Conservation (phyloP, 2,888 invertebrate genomes). For the Rotaria sp. region DNA sequence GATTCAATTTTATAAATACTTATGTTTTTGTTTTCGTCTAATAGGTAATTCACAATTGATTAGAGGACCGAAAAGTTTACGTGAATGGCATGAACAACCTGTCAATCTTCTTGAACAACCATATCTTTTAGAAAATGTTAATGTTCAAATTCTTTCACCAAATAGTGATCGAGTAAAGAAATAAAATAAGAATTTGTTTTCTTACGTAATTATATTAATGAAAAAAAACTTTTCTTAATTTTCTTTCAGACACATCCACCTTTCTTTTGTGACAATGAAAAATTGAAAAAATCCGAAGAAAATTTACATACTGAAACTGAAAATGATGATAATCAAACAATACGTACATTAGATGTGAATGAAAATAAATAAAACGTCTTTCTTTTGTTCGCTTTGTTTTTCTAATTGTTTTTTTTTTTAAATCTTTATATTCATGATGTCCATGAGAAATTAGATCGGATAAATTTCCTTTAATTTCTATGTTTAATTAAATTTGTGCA, state of each 20-base stretch:
- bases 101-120: neutral
- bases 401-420: neutral
- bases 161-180: conserved; percentile 15
- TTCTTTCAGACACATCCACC: neutral
- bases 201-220: too few species aligned
- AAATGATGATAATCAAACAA: neutral
- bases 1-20: too few species aligned
- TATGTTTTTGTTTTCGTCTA: neutral
- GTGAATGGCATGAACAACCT: neutral
- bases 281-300: neutral
- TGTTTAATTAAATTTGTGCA: neutral
- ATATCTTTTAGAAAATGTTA: neutral
- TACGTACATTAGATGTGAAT: neutral
- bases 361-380: neutral
- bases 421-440: neutral
- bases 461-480: neutral
- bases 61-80: neutral
- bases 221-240: neutral
- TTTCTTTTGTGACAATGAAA: neutral
- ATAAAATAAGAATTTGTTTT: too few species aligned
- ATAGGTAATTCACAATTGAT: neutral
- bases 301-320: neutral
- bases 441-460: neutral
- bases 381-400: neutral
- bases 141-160: conserved; percentile 19